Evolutionary conservation across 2,113 vertebrate species (phyloP).

Genomic region (Amblyopsis rosae): DNA sequence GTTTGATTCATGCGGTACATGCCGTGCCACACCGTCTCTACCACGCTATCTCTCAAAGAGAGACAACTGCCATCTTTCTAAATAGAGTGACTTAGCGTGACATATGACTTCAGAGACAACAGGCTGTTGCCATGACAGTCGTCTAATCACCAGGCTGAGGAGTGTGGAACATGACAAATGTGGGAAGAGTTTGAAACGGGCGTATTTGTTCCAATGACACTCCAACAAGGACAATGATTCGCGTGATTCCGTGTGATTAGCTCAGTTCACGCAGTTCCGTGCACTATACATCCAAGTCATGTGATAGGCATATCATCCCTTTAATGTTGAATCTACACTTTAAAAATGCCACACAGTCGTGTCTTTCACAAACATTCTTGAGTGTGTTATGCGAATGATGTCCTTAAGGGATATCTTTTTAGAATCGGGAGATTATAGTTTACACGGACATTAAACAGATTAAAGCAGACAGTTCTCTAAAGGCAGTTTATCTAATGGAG

Average conservation of each 20-base stretch:
- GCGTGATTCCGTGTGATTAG: constrained; percentile 51
- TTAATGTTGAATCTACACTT: constrained; percentile 58
- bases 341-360: constrained; percentile 62
- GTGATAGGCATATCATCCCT: constrained; percentile 56
- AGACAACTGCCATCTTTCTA: constrained; percentile 23
- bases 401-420: constrained; percentile 78
- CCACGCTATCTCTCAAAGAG: constrained; percentile 21
- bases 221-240: constrained; percentile 54
- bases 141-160: background rate
- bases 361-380: constrained; percentile 71
- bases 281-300: constrained; percentile 29
- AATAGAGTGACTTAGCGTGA: constrained; percentile 24
- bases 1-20: constrained; percentile 21
- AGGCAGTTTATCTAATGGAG: constrained; percentile 80
- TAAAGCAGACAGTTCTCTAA: constrained; percentile 75
- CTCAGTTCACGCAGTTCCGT: constrained; percentile 48
- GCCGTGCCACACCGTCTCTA: constrained; percentile 24
- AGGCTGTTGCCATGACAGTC: constrained; percentile 16
- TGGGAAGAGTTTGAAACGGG: constrained; percentile 5
- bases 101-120: constrained; percentile 24
- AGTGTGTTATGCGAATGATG: constrained; percentile 68
- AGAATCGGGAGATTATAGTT: constrained; percentile 78
- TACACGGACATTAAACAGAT: constrained; percentile 80
- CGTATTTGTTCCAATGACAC: constrained; percentile 19
- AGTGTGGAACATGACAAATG: constrained; percentile 7